Evolutionary conservation across 2,113 vertebrate genomes (phyloP), one percentile per base, ranked within the genome.

Genomic region (Takifugu flavidus): DNA sequence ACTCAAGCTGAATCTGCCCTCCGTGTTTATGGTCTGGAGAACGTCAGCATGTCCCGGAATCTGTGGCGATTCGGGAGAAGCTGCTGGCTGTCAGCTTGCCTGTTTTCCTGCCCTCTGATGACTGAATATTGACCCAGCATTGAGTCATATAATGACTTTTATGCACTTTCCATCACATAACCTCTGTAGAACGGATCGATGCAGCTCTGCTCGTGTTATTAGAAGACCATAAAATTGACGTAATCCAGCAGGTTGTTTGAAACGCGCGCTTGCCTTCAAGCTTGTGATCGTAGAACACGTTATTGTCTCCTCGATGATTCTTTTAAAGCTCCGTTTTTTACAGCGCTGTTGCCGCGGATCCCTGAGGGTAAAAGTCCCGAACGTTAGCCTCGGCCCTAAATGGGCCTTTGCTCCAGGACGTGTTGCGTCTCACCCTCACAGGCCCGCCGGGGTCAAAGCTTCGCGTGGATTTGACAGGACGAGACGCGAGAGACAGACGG

Each of bases 401-500:
- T 62, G 46, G 46, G 46, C 56, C 34, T 25, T 0, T 15, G 50
- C 51, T 44, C 13, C 5, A 15, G 42, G n/a, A 20, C 39, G 11
- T 45, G 20, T 49, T 54, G 26, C 66, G 56, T 52, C 49, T 66
- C 57, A 52, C 52, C 53, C 49, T 53, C 5, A 25, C 45, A 42
- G 26, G 58, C n/a, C 27, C 26, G 4, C 15, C 52, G 76, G 39
- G 5, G 62, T 65, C 65, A 63, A 62, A 52, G 27, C 31, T 66
- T 62, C 72, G 62, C 74, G 73, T 59, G 46, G 56, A 47, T 20
- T 60, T 65, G 65, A 62, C 53, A 58, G 56, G 62, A 65, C 28
- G 58, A 49, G 59, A 65, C n/a, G 56, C 59, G 20, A 10, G 12
- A 28, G 43, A 56, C 54, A 61, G 46, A 25, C 50, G 45, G 45